Percentiles rank a stretch among this genome's conserved stretches.
phyloP scores from a whole-genome alignment of 2,888 invertebrate genomes.

The Perdita meconis region DNA sequence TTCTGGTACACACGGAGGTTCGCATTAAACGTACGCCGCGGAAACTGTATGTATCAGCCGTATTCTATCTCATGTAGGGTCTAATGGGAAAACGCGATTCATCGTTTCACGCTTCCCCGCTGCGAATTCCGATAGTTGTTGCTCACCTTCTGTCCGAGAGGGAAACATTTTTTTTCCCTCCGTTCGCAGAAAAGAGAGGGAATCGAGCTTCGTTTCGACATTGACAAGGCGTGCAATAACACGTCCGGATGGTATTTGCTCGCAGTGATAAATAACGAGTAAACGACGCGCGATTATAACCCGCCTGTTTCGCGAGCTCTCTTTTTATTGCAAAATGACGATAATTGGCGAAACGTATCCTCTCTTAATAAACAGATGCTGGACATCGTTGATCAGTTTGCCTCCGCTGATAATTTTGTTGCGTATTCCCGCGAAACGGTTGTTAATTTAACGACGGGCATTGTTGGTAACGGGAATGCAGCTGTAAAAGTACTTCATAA shows the following conservation, averaged over 20 bases:
- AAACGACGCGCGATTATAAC: neutral
- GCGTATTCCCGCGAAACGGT: no score
- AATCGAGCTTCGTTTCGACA: slow-evolving; percentile 3
- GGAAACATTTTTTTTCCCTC: neutral
- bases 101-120: neutral
- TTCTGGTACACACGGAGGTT: neutral
- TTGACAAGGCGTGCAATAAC: slow-evolving; percentile 2
- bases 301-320: neutral
- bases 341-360: neutral
- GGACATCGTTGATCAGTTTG: neutral
- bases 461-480: no score
- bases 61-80: neutral
- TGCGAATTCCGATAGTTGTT: neutral
- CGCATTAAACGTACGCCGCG: neutral
- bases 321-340: neutral
- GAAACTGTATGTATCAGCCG: slow-evolving; percentile 2
- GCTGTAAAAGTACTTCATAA: neutral
- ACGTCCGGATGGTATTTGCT: neutral
- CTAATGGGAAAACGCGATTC: slow-evolving; percentile 13
- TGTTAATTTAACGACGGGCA: no score
- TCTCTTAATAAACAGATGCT: neutral
- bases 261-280: neutral
- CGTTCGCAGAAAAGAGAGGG: neutral
- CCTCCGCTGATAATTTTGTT: neutral
- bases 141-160: neutral